Evolutionary conservation across 2,888 invertebrate genomes (phyloP).

Genomic region (Standfussiana lucernea): DNA sequence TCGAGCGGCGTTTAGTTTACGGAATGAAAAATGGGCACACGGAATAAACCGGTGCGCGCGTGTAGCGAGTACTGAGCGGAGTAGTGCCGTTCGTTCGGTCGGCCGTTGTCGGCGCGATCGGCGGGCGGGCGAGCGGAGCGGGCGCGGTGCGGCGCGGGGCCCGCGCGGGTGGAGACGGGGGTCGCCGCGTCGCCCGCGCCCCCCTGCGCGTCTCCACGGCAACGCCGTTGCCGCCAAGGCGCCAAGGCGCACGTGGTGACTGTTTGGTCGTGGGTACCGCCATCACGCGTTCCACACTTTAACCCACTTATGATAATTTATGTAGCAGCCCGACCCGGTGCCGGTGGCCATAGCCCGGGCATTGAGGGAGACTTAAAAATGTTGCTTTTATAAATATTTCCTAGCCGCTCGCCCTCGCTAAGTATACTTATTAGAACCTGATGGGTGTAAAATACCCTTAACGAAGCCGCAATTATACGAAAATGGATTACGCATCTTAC

Average conservation of each 20-base stretch:
- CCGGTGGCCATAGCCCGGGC: neutral
- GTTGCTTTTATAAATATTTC: neutral
- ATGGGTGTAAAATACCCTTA: too few relatives aligned
- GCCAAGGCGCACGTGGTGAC: slow-evolving; percentile 67
- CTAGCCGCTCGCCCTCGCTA: neutral
- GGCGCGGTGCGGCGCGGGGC: slow-evolving; percentile 58
- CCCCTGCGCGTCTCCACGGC: slow-evolving; percentile 65
- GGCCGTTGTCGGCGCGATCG: slow-evolving; percentile 58
- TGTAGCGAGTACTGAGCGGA: slow-evolving; percentile 73
- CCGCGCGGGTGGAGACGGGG: slow-evolving; percentile 73
- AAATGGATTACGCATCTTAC: too few relatives aligned
- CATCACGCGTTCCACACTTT: slow-evolving; percentile 56
- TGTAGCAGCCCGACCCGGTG: slow-evolving; percentile 1
- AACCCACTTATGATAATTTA: slow-evolving; percentile 30
- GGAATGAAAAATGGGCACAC: slow-evolving; percentile 74
- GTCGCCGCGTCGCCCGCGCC: slow-evolving; percentile 80
- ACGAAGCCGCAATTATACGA: too few relatives aligned
- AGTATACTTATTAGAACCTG: neutral
- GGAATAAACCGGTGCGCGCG: slow-evolving; percentile 79
- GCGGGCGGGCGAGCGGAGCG: slow-evolving; percentile 63
- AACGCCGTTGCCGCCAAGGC: slow-evolving; percentile 62
- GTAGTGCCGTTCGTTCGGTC: slow-evolving; percentile 68
- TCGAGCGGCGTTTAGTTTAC: slow-evolving; percentile 71
- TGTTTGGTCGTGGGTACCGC: slow-evolving; percentile 38
- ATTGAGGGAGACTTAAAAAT: neutral